Evolutionary conservation across 2,113 vertebrate species (phyloP), one percentile per base, ranked within the genome.

Genomic region (Otus sunia): DNA sequence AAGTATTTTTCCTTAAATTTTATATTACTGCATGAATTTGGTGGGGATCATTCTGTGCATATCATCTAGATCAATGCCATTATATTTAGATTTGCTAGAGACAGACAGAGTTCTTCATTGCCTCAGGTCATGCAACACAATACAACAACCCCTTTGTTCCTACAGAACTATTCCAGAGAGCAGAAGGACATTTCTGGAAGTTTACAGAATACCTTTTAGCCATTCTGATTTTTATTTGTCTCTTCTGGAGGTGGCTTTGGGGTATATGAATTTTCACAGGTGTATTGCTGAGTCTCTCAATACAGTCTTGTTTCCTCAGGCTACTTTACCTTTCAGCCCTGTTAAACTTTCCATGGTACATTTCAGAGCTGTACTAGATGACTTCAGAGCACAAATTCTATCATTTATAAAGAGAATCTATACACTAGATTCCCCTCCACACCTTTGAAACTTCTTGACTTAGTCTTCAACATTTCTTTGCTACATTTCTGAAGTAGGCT

Each of bases 381-480:
- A 96, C 72, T 88, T 95, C 96, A 89, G 89, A 95, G 88, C 79
- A 89, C 85, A 97, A 97, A 94, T 84, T 64, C 78, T n/a, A 63
- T 15, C 41, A 77, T 86, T 95, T 95, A 56, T 59, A 80, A 94
- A 94, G 83, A 86, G 73, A 97, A 96, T 86, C 74, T 82, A 76
- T 72, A 87, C 22, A 87, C 62, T 77, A 90, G 83, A 83, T 53
- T 89, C 36, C 10, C 22, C 23, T 15, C 3, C 11, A 3, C 30
- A 23, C 11, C 29, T 85, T 81, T 89, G 73, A 96, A 94, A 95
- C 50, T 58, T 91, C 72, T 22, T 89, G 85, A 94, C 30, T 50
- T 55, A 94, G 82, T 75, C 87, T 93, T 91, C 55, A 91, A 72
- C 34, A 21, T 62, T 53, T 92, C 67, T 77, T 86, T 64, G 67